These are phyloP conservation scores for Ganaspis brasiliensis DNA, from an alignment of 2,888 invertebrate genomes.

Conservation along the genomic window DNA sequence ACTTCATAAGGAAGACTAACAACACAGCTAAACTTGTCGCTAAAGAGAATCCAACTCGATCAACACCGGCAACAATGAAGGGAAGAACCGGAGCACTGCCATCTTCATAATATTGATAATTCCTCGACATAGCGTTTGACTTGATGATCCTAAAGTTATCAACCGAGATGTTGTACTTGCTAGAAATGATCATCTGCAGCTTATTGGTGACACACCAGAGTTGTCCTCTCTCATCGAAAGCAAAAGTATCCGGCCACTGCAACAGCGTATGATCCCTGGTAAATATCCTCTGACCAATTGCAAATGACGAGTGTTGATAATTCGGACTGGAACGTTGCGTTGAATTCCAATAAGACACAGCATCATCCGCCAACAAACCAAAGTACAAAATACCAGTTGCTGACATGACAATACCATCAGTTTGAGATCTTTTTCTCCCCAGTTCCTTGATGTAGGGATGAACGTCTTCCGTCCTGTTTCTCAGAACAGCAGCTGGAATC, in stretches of 20 bases:
- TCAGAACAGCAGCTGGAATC: slow-evolving; percentile 84
- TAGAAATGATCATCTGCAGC: slow-evolving; percentile 85
- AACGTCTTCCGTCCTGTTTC: slow-evolving; percentile 81
- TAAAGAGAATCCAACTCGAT: slow-evolving; percentile 58
- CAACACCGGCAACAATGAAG: slow-evolving; percentile 65
- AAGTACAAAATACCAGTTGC: slow-evolving; percentile 86
- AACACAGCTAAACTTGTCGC: slow-evolving; percentile 59
- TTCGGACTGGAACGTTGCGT: slow-evolving; percentile 81
- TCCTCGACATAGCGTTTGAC: slow-evolving; percentile 84
- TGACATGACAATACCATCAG: slow-evolving; percentile 89
- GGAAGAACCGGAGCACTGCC: slow-evolving; percentile 70
- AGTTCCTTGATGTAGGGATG: slow-evolving; percentile 82
- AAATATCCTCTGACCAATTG: slow-evolving; percentile 84
- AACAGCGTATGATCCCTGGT: slow-evolving; percentile 86
- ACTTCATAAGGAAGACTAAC: slow-evolving; percentile 59
- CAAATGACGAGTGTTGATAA: slow-evolving; percentile 80
- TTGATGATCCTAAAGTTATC: slow-evolving; percentile 85
- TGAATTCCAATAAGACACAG: slow-evolving; percentile 87
- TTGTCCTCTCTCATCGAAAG: slow-evolving; percentile 85
- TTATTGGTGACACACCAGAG: slow-evolving; percentile 87
- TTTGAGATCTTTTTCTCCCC: slow-evolving; percentile 85
- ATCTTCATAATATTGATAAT: slow-evolving; percentile 83
- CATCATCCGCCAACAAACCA: slow-evolving; percentile 85
- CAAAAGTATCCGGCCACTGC: slow-evolving; percentile 89
- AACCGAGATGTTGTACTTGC: slow-evolving; percentile 83